Evolutionary conservation across 2,888 invertebrate genomes (phyloP).

Genomic region (Thymelicus sylvestris): DNA sequence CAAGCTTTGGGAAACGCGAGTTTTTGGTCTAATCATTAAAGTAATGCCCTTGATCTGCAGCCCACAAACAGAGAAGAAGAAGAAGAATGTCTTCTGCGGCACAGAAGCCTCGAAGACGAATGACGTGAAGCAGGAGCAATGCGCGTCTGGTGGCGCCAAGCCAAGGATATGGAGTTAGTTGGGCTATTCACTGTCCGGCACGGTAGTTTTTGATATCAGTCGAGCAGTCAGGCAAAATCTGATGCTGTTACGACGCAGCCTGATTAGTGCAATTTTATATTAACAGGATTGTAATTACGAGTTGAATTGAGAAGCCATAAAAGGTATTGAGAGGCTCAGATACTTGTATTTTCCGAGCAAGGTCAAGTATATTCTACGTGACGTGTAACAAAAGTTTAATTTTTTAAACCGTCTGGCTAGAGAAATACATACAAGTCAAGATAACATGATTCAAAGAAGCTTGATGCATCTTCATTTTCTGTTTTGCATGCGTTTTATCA

Average conservation of each 20-base stretch:
- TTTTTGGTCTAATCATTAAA: conserved; percentile 18
- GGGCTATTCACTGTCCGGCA: neutral
- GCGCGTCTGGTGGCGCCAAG: conserved; percentile 62
- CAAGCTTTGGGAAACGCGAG: conserved; percentile 15
- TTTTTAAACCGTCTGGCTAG: too few relatives aligned
- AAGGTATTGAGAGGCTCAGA: too few relatives aligned
- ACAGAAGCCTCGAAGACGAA: conserved; percentile 42
- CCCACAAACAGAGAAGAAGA: conserved; percentile 58
- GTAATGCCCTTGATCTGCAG: conserved; percentile 40
- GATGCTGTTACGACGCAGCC: too few relatives aligned
- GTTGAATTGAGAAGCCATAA: too few relatives aligned
- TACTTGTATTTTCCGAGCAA: too few relatives aligned
- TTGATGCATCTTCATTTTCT: neutral
- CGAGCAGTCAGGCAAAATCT: neutral
- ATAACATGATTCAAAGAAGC: neutral
- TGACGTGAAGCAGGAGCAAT: conserved; percentile 57
- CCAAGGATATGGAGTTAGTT: conserved; percentile 66
- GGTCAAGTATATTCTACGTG: too few relatives aligned
- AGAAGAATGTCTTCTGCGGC: conserved; percentile 58
- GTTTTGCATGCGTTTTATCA: too few relatives aligned
- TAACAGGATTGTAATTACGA: too few relatives aligned
- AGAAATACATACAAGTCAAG: neutral
- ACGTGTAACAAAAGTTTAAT: too few relatives aligned
- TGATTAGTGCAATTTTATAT: too few relatives aligned
- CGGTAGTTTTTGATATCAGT: neutral